phyloP scores from a whole-genome alignment of 2,888 invertebrate genomes.

The Hemithea aestivaria region DNA sequence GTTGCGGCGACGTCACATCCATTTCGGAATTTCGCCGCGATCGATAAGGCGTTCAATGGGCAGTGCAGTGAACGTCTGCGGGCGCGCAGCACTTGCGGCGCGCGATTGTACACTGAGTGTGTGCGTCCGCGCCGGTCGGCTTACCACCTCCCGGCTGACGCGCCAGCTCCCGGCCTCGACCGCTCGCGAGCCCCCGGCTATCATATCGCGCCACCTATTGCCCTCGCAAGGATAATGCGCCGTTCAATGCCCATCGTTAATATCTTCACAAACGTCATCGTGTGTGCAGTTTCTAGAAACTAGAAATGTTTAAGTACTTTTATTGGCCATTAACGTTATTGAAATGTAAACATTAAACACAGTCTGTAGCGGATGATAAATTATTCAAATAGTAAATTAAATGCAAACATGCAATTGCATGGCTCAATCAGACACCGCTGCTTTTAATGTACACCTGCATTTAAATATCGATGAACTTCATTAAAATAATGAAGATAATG shows the following conservation, averaged over 20 bases:
- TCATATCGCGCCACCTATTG: constrained; percentile 66
- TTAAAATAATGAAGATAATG: neutral
- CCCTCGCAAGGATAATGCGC: constrained; percentile 63
- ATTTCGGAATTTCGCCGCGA: constrained; percentile 51
- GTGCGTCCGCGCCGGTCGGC: constrained; percentile 44
- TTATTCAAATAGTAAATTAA: constrained; percentile 11
- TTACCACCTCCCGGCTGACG: constrained; percentile 66
- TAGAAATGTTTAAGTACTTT: constrained; percentile 7
- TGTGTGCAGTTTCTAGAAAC: constrained; percentile 18
- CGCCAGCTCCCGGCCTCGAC: constrained; percentile 68
- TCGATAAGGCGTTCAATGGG: constrained; percentile 57
- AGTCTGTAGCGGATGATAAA: constrained; percentile 6
- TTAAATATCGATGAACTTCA: constrained; percentile 10
- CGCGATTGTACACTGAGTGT: constrained; percentile 70
- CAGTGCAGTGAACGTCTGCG: constrained; percentile 56
- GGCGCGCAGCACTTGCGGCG: constrained; percentile 71
- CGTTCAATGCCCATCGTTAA: constrained; percentile 57
- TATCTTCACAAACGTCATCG: constrained; percentile 44
- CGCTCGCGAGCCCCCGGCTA: constrained; percentile 59
- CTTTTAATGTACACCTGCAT: constrained; percentile 5
- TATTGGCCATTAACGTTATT: constrained; percentile 9
- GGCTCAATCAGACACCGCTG: constrained; percentile 9
- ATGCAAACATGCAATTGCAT: constrained; percentile 19
- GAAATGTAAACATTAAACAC: constrained; percentile 16
- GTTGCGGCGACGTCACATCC: constrained; percentile 50